phyloP scores from a whole-genome alignment of 2,797 vertebrate species.

The Pantherophis alleghaniensis region DNA sequence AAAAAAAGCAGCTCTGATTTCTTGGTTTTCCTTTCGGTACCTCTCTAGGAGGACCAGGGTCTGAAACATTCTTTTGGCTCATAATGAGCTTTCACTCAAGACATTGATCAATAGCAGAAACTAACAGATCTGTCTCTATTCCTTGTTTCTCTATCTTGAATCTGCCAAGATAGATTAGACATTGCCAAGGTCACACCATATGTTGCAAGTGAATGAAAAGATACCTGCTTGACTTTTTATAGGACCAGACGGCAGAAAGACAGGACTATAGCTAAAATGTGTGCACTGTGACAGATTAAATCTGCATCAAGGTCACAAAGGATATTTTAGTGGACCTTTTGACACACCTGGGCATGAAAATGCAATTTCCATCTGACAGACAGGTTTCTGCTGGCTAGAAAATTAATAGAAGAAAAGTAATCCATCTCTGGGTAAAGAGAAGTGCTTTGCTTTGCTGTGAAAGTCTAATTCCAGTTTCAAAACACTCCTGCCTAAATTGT shows the following conservation, averaged over 20 bases:
- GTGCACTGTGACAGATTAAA: conserved; percentile 50
- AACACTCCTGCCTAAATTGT: neutral
- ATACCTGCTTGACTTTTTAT: conserved; percentile 58
- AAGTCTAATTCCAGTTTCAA: neutral
- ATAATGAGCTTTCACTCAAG: conserved; percentile 75
- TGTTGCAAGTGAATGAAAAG: conserved; percentile 58
- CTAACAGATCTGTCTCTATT: conserved; percentile 69
- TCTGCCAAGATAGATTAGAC: conserved; percentile 75
- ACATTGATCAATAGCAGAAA: conserved; percentile 74
- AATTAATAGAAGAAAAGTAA: conserved; percentile 1
- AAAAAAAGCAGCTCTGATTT: rapidly evolving
- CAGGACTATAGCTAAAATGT: conserved; percentile 27
- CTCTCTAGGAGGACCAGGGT: conserved; percentile 43
- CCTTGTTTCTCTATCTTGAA: conserved; percentile 76
- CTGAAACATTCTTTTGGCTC: conserved; percentile 59
- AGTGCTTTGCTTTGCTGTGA: neutral
- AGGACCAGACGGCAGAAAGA: conserved; percentile 56
- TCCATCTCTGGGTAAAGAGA: neutral
- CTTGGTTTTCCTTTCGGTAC: conserved; percentile 23
- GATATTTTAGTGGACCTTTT: conserved; percentile 30
- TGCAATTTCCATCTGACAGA: neutral
- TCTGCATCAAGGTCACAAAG: conserved; percentile 61
- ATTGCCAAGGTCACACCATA: conserved; percentile 74
- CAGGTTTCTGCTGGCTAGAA: neutral
- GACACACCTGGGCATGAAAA: neutral